These are phyloP conservation scores for Microctenopoma stevenorrisi DNA, from an alignment of 2,797 vertebrate species.

Conservation along the genomic window DNA sequence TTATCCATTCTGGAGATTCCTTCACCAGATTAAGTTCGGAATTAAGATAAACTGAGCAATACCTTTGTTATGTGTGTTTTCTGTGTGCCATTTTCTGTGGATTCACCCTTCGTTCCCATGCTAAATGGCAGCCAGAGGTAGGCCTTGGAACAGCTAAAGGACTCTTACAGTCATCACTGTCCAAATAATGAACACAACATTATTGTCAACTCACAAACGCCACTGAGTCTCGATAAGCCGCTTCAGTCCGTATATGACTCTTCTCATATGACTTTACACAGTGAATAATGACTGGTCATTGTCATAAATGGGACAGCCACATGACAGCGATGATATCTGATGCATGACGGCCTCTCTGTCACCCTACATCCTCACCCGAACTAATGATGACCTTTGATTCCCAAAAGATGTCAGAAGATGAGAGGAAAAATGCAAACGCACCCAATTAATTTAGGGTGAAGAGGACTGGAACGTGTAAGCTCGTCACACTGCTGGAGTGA, in stretches of 20 bases:
- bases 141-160: background rate
- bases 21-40: constrained; percentile 8
- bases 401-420: constrained; percentile 75
- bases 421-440: constrained; percentile 58
- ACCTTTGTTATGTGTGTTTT: constrained; percentile 2
- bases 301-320: constrained; percentile 57
- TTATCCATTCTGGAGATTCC: background rate
- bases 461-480: constrained; percentile 67
- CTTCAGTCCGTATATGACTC: constrained; percentile 23
- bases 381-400: constrained; percentile 81
- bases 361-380: constrained; percentile 65
- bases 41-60: background rate
- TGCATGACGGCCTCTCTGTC: constrained; percentile 65
- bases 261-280: constrained; percentile 15
- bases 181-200: constrained; percentile 28
- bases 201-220: constrained; percentile 24
- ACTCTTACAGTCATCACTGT: constrained; percentile 3
- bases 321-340: constrained; percentile 70
- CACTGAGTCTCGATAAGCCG: constrained; percentile 18
- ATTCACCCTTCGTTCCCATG: constrained; percentile 12
- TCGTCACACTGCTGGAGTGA: constrained; percentile 69
- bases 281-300: constrained; percentile 48
- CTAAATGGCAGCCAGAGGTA: constrained; percentile 34
- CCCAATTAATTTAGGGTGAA: constrained; percentile 78
- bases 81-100: constrained; percentile 33